Evolutionary conservation across 2,797 vertebrate species (phyloP).

Genomic region (Mareca penelope): DNA sequence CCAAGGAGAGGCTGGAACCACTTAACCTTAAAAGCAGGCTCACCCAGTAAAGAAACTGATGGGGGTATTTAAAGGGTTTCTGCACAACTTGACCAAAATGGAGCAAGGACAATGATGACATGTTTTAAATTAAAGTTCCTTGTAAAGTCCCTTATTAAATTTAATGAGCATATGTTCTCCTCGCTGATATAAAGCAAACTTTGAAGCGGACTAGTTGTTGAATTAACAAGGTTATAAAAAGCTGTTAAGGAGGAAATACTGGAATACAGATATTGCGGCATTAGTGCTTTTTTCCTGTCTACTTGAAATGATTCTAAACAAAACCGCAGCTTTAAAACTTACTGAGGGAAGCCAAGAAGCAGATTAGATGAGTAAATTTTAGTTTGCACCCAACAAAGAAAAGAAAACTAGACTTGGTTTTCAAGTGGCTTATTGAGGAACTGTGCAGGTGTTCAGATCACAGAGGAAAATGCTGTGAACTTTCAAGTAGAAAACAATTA

Average conservation of each 20-base stretch:
- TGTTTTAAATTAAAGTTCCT: slow-evolving; percentile 38
- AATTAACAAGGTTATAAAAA: neutral
- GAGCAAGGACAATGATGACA: neutral
- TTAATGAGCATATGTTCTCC: slow-evolving; percentile 38
- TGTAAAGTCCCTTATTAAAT: slow-evolving; percentile 61
- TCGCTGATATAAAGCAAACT: slow-evolving; percentile 14
- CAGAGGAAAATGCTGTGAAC: neutral
- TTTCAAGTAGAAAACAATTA: neutral
- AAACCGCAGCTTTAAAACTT: neutral
- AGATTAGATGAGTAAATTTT: neutral
- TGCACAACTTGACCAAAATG: slow-evolving; percentile 3
- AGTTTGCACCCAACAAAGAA: neutral
- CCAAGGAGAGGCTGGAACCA: slow-evolving; percentile 6
- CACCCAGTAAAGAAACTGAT: neutral
- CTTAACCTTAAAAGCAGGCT: neutral
- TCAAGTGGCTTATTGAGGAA: neutral
- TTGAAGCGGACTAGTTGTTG: slow-evolving; percentile 24
- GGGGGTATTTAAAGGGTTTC: neutral
- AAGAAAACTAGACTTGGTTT: neutral
- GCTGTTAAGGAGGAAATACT: slow-evolving; percentile 14
- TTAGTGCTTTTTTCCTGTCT: neutral
- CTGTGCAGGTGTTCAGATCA: neutral
- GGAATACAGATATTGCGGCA: neutral
- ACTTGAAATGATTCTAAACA: neutral
- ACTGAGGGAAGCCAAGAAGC: neutral